A percentile compares a stretch with the other conserved stretches of the same genome.
These are phyloP conservation scores for Panzeria rudis DNA, from an alignment of 2,888 invertebrate genomes.

Conservation along the genomic window DNA sequence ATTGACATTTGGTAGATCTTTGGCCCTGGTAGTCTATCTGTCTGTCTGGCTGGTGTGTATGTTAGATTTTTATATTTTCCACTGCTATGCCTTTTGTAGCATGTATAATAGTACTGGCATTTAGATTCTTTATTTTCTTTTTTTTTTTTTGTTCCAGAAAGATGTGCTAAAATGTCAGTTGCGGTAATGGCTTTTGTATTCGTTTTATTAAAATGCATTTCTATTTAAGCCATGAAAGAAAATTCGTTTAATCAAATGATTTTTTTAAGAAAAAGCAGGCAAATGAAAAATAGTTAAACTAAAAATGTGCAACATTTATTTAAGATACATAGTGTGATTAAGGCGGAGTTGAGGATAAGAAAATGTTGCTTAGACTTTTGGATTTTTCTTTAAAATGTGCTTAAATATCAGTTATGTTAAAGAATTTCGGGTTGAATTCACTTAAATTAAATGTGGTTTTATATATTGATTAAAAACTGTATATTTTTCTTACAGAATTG, in stretches of 20 bases:
- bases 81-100: conserved; percentile 34
- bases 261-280: background rate
- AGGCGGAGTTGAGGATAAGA: background rate
- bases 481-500: no score
- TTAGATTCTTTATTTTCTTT: conserved; percentile 9
- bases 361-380: background rate
- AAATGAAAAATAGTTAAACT: background rate
- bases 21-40: background rate
- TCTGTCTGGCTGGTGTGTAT: conserved; percentile 14
- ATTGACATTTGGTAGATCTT: conserved; percentile 78
- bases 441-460: no score
- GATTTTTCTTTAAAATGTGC: no score
- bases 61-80: conserved; percentile 1
- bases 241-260: conserved; percentile 43
- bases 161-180: conserved; percentile 51
- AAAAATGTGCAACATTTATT: conserved; percentile 27
- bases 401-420: conserved; percentile 5
- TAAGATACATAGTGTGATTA: background rate
- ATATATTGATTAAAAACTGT: no score
- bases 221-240: conserved; percentile 10
- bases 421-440: no score
- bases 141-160: background rate
- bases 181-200: conserved; percentile 54
- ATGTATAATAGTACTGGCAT: conserved; percentile 26
- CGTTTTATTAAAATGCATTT: conserved; percentile 58